These are phyloP conservation scores for Girardinus metallicus DNA, from an alignment of 2,797 vertebrate genomes.

Conservation along the genomic window DNA sequence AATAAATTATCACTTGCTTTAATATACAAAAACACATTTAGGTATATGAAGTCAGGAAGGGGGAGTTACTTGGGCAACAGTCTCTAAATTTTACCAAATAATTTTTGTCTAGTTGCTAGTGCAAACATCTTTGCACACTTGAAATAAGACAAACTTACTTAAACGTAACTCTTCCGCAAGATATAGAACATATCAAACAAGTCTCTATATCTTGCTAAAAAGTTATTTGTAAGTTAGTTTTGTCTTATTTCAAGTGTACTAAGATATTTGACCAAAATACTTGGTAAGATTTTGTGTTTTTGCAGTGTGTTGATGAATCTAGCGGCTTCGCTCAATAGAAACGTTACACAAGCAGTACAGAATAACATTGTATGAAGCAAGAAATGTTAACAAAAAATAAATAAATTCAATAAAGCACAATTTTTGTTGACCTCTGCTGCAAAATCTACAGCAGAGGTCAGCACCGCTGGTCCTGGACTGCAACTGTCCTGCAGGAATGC, in stretches of 20 bases:
- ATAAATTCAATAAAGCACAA: neutral
- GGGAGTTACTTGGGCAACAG: neutral
- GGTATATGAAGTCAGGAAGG: neutral
- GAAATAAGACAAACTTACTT: too few relatives aligned
- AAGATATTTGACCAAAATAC: too few relatives aligned
- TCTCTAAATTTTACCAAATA: neutral
- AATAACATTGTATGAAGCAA: neutral
- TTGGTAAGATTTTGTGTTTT: too few relatives aligned
- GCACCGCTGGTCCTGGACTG: neutral
- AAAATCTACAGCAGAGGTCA: neutral
- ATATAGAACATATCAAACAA: too few relatives aligned
- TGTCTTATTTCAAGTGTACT: too few relatives aligned
- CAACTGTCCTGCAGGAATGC: neutral
- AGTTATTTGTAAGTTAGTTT: too few relatives aligned
- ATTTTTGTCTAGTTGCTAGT: too few relatives aligned
- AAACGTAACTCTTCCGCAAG: too few relatives aligned
- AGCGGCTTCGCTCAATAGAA: neutral
- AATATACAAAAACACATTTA: neutral
- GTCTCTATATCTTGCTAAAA: too few relatives aligned
- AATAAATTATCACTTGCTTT: neutral
- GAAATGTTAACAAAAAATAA: neutral
- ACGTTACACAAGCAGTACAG: neutral
- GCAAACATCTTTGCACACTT: too few relatives aligned
- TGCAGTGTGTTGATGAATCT: neutral
- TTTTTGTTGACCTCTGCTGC: too few relatives aligned